Base-by-base conservation (phyloP, 2,113 vertebrate genomes). In the Trochalopteron elliotii region DNA sequence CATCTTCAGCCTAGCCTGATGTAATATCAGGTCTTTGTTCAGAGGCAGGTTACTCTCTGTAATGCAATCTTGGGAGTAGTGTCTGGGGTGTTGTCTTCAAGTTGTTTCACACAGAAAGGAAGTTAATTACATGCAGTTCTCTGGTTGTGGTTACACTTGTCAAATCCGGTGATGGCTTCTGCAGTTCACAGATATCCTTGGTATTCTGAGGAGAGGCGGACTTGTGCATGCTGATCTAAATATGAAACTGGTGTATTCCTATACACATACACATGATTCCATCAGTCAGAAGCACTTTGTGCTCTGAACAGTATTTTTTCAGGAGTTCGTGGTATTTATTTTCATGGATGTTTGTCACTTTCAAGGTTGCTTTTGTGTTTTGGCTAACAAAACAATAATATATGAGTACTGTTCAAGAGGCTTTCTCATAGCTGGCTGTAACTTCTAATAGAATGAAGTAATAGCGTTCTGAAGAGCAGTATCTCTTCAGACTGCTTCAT, bases 161-260 rank as follows among this genome's bases (percentile, higher is more conserved):
- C 75, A 86, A 80, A 69, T 57, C 37, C 57, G 52, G 5, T 83
- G 55, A 10, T 1, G 22, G 50, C 75, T 77, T 86, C 57, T 30
- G 82, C 88, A 61, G 50, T 74, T 95, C 37, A 39, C 63, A 57
- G 56, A 64, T 88, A 75, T 61, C 40, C 39, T 65, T 83, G 85
- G 45, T 88, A 22, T 92, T 82, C 55, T 80, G 85, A 90, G 55
- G 61, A 67, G 63, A 22, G 33, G 67, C n/a, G 3, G 16, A 59
- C 19, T 89, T 81, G 37, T 77, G 60, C 42, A 37, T 87, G 33
- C 81, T 93, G 81, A 71, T 91, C 52, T 84, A 78, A 84, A 81
- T 87, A 50, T 15, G 64, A 84, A 95, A 33, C 35, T 50, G 68
- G 7, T 1, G 0, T 81, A 59, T 91, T 94, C 12, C 37, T 89